Evolutionary conservation across 2,888 invertebrate genomes (phyloP).

Genomic region (Troilus luridus): DNA sequence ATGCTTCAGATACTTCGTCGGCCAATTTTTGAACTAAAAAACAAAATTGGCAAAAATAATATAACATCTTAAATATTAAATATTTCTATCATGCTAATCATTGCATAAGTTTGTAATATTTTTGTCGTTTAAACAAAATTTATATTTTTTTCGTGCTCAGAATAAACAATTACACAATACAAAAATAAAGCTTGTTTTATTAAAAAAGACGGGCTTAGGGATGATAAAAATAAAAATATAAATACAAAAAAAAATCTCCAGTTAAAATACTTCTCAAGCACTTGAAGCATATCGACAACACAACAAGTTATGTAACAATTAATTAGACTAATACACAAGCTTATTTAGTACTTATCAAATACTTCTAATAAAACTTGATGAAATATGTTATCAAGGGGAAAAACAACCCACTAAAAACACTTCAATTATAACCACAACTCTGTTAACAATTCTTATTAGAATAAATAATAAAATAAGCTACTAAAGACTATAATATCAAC

Average conservation of each 20-base stretch:
- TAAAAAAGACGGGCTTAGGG: neutral
- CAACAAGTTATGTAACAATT: too few species aligned
- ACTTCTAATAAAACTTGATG: neutral
- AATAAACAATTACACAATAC: neutral
- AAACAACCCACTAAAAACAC: neutral
- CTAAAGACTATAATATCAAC: neutral
- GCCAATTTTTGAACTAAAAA: conserved; percentile 63
- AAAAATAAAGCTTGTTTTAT: neutral
- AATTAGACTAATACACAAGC: too few species aligned
- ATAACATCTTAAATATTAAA: neutral
- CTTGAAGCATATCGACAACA: too few species aligned
- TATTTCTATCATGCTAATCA: neutral
- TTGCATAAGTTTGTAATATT: neutral
- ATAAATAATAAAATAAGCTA: neutral
- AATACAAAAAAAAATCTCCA: too few species aligned
- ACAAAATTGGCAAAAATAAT: neutral
- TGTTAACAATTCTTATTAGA: neutral
- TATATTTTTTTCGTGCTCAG: neutral
- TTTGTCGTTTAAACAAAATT: neutral
- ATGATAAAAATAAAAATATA: neutral
- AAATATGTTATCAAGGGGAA: neutral
- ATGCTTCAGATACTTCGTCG: conserved; percentile 63
- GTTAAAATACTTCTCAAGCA: too few species aligned
- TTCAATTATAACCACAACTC: neutral
- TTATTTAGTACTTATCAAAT: too few species aligned